Evolutionary conservation across 2,113 vertebrate genomes (phyloP), one percentile per base, ranked within the genome.

Genomic region (Pteruthius melanotis): DNA sequence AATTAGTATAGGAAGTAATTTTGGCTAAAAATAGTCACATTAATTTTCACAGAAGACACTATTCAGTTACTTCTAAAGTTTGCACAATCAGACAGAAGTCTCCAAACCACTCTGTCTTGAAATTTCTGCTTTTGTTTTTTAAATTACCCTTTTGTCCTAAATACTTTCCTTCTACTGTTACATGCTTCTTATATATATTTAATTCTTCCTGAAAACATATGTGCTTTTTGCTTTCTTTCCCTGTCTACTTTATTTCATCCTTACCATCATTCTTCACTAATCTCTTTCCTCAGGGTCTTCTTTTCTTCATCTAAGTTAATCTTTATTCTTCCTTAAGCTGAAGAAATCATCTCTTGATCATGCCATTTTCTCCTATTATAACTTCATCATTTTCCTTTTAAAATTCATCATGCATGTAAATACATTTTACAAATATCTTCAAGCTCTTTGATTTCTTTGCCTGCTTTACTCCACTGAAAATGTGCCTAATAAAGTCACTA

Each of bases 241-340:
- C 35, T 82, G 11, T 57, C 49, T 79, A 26, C n/a, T 68, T 61
- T 93, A 53, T 89, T 94, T 94, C 45, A 57, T 93, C 57, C 63
- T 85, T 54, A 54, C 61, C 30, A 30, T 88, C 42, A 33, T 68
- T 93, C 24, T 90, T 94, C 66, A 61, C n/a, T 81, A 47, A 82
- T 50, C 42, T 87, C 76, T 79, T 94, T 91, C 75, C 59, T 93
- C 11, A 0, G 53, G 31, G 69, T 79, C 50, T 10, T 94, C 33
- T 93, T 92, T 75, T 59, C 54, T 24, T 80, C 53, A 26, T 76
- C 7, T 21, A 69, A 93, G 30, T 87, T 91, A 42, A 77, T 84
- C 78, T 89, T 97, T 75, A 52, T 61, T 89, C 68, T 91, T 91
- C 45, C 52, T 95, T 87, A 72, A 81, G n/a, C 42, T 86, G 45